Base-by-base conservation (phyloP, 2,888 invertebrate genomes). In the Agrochola lota region DNA sequence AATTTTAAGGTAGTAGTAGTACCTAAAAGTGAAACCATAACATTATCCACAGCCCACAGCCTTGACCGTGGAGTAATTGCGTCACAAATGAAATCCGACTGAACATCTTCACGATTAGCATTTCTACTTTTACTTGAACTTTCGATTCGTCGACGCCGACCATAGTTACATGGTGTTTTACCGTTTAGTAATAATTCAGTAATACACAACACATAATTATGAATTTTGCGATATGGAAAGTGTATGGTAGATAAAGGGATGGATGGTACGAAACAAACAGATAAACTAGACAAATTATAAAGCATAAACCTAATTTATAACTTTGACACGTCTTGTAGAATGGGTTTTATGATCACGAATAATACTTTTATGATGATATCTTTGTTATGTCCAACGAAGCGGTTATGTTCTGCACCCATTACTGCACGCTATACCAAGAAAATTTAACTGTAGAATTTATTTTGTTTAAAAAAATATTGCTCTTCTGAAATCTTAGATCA, bases 81-180 rank as follows among this genome's bases (percentile, higher is more conserved):
- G 90, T 93, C 90, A 92, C 91, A 90, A 92, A 91, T 90, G 90
- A 92, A 92, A 91, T 92, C 87, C 80, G 80, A 88, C 87, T 89
- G 88, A 88, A 88, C 89, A 91, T 91, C 90, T 90, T 85, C 80
- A 81, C 87, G 88, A 94, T 94, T 93, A 90, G 89, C 91, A 93
- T 95, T 94, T 93, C 89, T 91, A 93, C 94, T 95, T 95, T 95
- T 94, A 95, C 94, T 93, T 91, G 90, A 93, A 94, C 94, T 95
- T 94, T 94, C 94, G 88, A 91, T 92, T 91, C 81, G 85, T 87
- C 80, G 84, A 81, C 86, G 84, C 66, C 81, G 72, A 81, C 87
- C 83, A 87, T 89, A 90, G 90, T 91, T 90, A 85, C 86, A 87
- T 88, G 83, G 85, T 89, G 85, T 84, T 89, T 88, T 86, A 89